A percentile compares a stretch with the other conserved stretches of the same genome.
phyloP scores from a whole-genome alignment of 2,113 vertebrate genomes.

The Osmerus mordax region DNA sequence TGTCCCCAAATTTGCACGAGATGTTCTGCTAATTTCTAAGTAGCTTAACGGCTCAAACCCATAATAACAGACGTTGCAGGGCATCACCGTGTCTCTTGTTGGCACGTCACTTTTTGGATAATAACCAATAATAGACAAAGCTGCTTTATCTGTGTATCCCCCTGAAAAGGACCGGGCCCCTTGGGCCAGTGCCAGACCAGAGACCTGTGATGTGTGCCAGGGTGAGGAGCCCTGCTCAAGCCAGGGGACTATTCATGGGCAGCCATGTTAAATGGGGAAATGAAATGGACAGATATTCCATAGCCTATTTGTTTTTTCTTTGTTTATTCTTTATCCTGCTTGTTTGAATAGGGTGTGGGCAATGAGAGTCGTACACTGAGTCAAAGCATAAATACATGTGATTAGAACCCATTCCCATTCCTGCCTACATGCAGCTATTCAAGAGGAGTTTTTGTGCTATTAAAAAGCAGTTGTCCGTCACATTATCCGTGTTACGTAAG shows the following conservation, averaged over 20 bases:
- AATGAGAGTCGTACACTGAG: no score
- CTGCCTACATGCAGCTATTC: no score
- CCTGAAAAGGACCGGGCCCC: slow-evolving; percentile 15
- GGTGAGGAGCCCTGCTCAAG: neutral
- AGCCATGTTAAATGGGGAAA: slow-evolving; percentile 5
- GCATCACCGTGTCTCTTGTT: neutral
- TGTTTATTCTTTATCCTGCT: no score
- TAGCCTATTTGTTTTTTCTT: no score
- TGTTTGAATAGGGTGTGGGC: no score
- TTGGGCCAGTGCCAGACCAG: slow-evolving; percentile 15
- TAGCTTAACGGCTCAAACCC: slow-evolving; percentile 46
- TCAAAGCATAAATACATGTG: no score
- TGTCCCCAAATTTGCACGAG: slow-evolving; percentile 32
- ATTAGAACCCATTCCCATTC: no score
- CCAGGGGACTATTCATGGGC: neutral
- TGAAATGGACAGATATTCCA: neutral
- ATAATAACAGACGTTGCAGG: slow-evolving; percentile 12
- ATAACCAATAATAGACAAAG: slow-evolving; percentile 43
- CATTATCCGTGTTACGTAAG: no score
- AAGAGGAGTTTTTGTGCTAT: no score
- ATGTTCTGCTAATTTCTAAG: slow-evolving; percentile 58
- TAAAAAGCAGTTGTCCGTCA: no score
- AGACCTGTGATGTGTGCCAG: slow-evolving; percentile 14
- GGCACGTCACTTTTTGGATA: slow-evolving; percentile 11
- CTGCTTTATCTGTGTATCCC: slow-evolving; percentile 41